Base-by-base conservation (phyloP, 2,888 invertebrate species). In the Xestia sexstrigata region DNA sequence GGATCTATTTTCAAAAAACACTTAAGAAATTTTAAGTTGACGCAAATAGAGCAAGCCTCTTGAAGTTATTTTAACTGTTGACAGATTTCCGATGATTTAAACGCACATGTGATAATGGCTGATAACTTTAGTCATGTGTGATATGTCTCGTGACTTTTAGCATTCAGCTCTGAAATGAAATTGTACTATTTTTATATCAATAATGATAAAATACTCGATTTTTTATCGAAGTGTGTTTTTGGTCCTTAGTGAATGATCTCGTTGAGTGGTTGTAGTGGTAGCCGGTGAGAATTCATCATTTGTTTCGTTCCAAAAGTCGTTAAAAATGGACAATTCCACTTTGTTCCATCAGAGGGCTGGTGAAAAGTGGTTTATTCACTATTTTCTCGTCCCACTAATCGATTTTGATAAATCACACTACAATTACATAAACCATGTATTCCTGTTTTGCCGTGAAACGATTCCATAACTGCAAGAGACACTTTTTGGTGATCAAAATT, bases 131-230 rank as follows among this genome's bases (percentile, higher is more conserved):
- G 58, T 74, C 80, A 81, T 47, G 23, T 23, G 58, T 68, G 70
- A 67, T 55, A 11, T 17, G 63, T 78, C 81, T 42, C 73, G 82
- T 82, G 82, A 82, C 83, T 82, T 49, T 20, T 30, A 26, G 35
- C 72, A 73, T 70, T 30, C 49, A 63, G 26, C 13, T 47, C 60
- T 23, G 68, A 52, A 62, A 58, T 77, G 66, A 52, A 5, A 52
- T 13, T 30, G 17, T 8, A 20, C 39, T 78, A 63, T 78, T 68
- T 72, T 66, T 5, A 23, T 45, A 66, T 69, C 68, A 26, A 42
- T 71, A 60, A 26, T 23, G 83, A 83, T 79, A 79, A 76, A 49
- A 69, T 83, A 39, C 20, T 76, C 67, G 70, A 60, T 83, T 79
- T 83, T 74, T 83, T 76, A 83, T 82, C 78, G 7, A 55, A 58